A percentile compares a stretch with the other conserved stretches of the same genome.
Evolutionary conservation across 2,888 invertebrate species (phyloP).

Genomic region (Matsumyia berberina): DNA sequence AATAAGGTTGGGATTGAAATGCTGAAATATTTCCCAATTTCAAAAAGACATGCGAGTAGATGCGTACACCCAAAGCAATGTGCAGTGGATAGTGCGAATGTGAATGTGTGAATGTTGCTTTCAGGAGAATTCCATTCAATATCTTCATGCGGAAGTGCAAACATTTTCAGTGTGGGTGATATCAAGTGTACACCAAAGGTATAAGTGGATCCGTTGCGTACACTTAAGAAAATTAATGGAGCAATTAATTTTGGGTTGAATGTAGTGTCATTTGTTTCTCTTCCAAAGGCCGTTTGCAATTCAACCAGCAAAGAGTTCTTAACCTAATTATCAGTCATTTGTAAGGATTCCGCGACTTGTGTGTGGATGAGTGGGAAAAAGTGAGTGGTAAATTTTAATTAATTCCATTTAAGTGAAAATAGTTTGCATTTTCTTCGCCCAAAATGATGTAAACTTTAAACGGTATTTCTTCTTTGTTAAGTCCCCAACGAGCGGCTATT

Average conservation of each 20-base stretch:
- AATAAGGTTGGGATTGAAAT: background rate
- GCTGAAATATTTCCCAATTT: conserved; percentile 13
- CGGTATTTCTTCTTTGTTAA: background rate
- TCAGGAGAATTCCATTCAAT: conserved; percentile 46
- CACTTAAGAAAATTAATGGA: conserved; percentile 45
- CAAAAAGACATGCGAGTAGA: conserved; percentile 39
- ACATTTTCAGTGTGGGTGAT: conserved; percentile 34
- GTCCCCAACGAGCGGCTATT: background rate
- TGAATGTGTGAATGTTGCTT: conserved; percentile 49
- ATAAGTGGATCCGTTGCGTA: background rate
- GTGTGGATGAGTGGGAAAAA: background rate
- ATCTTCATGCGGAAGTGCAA: conserved; percentile 29
- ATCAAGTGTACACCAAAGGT: conserved; percentile 8
- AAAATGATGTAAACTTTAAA: conserved; percentile 29
- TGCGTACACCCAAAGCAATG: background rate
- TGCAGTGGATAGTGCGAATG: background rate
- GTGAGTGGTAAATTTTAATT: conserved; percentile 42
- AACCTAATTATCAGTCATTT: conserved; percentile 51
- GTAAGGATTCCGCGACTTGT: conserved; percentile 1
- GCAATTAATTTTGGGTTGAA: conserved; percentile 48
- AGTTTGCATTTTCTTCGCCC: conserved; percentile 37
- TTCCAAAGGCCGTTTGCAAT: background rate
- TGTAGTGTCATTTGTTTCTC: background rate
- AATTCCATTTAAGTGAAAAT: conserved; percentile 57
- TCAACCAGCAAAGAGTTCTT: conserved; percentile 13